Conservation (phyloP, 2,797 vertebrate species). For the Sebastes kiyomatsui region DNA sequence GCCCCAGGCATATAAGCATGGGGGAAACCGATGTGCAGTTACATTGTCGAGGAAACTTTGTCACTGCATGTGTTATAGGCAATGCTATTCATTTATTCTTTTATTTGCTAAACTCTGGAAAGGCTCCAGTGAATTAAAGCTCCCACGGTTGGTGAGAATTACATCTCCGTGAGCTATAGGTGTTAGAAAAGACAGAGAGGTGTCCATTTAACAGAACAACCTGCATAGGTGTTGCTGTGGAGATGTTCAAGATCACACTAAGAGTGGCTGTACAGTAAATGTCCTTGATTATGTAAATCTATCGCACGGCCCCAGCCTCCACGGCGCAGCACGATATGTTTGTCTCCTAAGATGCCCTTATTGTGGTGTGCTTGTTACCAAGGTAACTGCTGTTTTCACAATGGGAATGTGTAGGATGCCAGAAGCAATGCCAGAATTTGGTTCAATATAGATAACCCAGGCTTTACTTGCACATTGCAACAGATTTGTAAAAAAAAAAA, state of each 20-base stretch:
- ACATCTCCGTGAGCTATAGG: not conserved
- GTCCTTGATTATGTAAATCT: conserved; percentile 81
- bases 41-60: conserved; percentile 26
- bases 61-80: not conserved
- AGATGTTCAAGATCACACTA: conserved; percentile 53
- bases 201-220: conserved; percentile 26
- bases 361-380: conserved; percentile 84
- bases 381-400: conserved; percentile 85
- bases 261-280: conserved; percentile 72
- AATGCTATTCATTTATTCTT: not conserved
- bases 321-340: conserved; percentile 68
- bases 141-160: not conserved
- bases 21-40: conserved; percentile 4
- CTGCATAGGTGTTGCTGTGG: conserved; percentile 54
- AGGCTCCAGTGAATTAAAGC: conserved; percentile 3
- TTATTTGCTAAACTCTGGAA: conserved; percentile 10
- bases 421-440: conserved; percentile 73
- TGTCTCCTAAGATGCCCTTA: conserved; percentile 78
- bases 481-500: conserved; percentile 56
- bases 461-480: conserved; percentile 59
- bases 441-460: conserved; percentile 74
- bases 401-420: conserved; percentile 81
- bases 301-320: conserved; percentile 69
- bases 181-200: not conserved
- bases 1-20: conserved; percentile 15